phyloP scores from a whole-genome alignment of 2,888 invertebrate genomes.

The Mycogona germanica region DNA sequence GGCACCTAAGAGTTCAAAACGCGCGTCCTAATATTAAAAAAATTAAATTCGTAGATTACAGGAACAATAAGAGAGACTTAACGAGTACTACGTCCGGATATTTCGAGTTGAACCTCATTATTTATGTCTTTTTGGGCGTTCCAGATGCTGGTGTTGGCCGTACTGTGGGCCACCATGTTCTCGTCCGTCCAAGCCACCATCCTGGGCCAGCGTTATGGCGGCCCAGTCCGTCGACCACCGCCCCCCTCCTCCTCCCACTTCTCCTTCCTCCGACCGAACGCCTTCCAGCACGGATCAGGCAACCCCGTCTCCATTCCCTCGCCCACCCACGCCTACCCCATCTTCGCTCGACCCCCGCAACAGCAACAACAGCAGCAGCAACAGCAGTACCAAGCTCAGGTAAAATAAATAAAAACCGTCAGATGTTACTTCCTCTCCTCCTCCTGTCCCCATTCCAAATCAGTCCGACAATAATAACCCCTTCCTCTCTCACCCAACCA shows the following conservation, averaged over 20 bases:
- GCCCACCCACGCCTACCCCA: conserved; percentile 13
- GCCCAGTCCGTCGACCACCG: conserved; percentile 3
- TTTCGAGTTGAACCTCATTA: too few relatives aligned
- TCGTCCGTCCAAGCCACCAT: conserved; percentile 3
- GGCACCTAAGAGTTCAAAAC: too few relatives aligned
- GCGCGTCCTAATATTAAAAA: too few relatives aligned
- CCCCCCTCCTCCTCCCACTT: too few relatives aligned
- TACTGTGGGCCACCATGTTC: background rate
- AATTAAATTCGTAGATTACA: too few relatives aligned
- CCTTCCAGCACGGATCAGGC: too few relatives aligned
- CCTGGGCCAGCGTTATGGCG: conserved; percentile 7
- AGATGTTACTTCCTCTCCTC: background rate
- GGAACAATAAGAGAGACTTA: too few relatives aligned
- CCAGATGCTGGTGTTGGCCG: background rate
- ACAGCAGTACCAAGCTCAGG: too few relatives aligned
- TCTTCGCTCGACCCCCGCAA: conserved; percentile 15
- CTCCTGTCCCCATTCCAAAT: background rate
- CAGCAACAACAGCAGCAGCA: background rate
- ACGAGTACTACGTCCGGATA: too few relatives aligned
- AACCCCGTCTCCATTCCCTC: conserved; percentile 1
- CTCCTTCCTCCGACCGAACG: background rate
- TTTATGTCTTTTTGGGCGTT: background rate
- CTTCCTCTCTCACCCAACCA: too few relatives aligned
- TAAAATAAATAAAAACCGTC: too few relatives aligned
- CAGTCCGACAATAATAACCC: background rate